Conservation (phyloP, 2,888 invertebrate genomes). For the Polylopha cassiicola region DNA sequence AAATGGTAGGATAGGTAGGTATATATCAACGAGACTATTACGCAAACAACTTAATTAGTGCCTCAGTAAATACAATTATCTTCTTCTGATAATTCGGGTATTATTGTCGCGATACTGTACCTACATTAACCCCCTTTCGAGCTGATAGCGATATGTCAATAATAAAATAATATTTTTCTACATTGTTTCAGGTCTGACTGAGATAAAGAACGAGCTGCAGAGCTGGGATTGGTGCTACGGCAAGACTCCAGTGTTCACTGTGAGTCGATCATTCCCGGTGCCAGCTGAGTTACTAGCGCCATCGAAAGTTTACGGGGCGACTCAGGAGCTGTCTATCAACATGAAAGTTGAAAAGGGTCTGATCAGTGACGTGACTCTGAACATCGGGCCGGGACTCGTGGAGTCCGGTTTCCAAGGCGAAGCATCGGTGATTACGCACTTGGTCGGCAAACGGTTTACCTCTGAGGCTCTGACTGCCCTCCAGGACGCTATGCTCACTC, state of each 20-base stretch:
- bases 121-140: conserved; percentile 9
- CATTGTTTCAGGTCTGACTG: conserved; percentile 78
- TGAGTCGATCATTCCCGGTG: conserved; percentile 80
- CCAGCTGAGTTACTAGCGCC: conserved; percentile 71
- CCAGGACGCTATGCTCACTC: conserved; percentile 72
- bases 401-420: conserved; percentile 79
- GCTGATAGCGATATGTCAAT: neutral
- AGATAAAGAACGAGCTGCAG: conserved; percentile 81
- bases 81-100: conserved; percentile 12
- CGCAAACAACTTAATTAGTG: conserved; percentile 11
- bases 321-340: conserved; percentile 77
- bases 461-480: conserved; percentile 79
- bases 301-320: conserved; percentile 52
- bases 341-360: conserved; percentile 81
- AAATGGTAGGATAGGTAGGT: too few relatives aligned
- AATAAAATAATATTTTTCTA: neutral
- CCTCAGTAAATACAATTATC: conserved; percentile 15
- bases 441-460: conserved; percentile 81
- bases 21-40: conserved; percentile 12
- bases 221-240: conserved; percentile 95
- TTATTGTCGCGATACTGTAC: conserved; percentile 11
- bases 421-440: conserved; percentile 80
- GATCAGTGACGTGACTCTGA: conserved; percentile 80
- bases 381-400: conserved; percentile 78
- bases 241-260: conserved; percentile 89